These are phyloP conservation scores for Indicator maculatus DNA, from an alignment of 2,113 vertebrate species.

Conservation along the genomic window DNA sequence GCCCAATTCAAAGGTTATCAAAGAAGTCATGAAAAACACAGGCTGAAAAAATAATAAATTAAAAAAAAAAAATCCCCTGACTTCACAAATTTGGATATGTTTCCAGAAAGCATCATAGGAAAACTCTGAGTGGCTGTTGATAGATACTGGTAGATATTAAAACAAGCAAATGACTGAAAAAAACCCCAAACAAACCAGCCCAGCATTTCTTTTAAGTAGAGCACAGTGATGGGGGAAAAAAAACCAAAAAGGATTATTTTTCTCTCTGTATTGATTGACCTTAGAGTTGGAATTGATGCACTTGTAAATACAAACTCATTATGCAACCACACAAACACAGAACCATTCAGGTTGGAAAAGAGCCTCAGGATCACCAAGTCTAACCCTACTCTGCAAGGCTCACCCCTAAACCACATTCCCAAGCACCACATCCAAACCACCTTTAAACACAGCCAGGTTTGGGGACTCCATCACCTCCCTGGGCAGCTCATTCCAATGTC, in stretches of 20 bases:
- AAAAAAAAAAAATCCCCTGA: background rate
- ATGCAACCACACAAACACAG: background rate
- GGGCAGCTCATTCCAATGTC: too few species aligned
- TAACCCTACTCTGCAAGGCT: too few species aligned
- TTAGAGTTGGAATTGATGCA: background rate
- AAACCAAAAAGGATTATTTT: background rate
- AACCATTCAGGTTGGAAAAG: too few species aligned
- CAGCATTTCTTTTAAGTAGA: background rate
- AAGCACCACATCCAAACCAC: too few species aligned
- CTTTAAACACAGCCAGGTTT: too few species aligned
- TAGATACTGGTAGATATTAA: conserved; percentile 22
- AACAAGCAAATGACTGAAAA: conserved; percentile 12
- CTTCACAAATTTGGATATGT: background rate
- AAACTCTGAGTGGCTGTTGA: background rate
- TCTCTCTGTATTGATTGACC: background rate
- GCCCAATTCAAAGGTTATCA: background rate
- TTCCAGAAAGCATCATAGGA: background rate
- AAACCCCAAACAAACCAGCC: background rate
- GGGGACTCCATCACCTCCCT: too few species aligned
- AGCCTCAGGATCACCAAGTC: too few species aligned
- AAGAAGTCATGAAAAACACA: background rate
- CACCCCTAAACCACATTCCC: too few species aligned
- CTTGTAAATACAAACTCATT: conserved; percentile 19
- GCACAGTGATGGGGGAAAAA: background rate
- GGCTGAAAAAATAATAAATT: background rate